Conservation (phyloP, 2,797 vertebrate species). For the Channa striata region DNA sequence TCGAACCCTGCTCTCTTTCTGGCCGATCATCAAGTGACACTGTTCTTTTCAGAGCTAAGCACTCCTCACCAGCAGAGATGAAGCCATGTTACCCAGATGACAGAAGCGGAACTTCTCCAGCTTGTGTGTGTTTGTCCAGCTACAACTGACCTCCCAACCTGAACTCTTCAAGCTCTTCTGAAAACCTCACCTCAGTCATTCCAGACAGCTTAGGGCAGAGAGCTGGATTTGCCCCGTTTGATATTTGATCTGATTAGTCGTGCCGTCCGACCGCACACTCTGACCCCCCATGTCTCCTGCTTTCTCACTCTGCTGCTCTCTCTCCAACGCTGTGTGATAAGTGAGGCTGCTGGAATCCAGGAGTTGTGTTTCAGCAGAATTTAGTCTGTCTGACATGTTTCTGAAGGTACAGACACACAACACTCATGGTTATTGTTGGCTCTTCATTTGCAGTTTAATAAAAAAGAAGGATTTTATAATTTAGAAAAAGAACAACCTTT, state of each 20-base stretch:
- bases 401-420: conserved; percentile 21
- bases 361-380: conserved; percentile 69
- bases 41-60: not conserved
- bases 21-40: too few species aligned
- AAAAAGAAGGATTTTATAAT: too few species aligned
- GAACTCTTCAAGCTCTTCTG: conserved; percentile 46
- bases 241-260: conserved; percentile 78
- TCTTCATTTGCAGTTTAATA: too few species aligned
- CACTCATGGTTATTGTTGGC: not conserved
- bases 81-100: not conserved
- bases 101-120: not conserved
- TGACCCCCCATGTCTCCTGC: conserved; percentile 9
- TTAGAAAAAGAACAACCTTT: too few species aligned
- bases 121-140: conserved; percentile 17
- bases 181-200: conserved; percentile 67
- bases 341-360: conserved; percentile 73
- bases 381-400: conserved; percentile 59
- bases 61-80: not conserved
- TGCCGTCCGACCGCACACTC: conserved; percentile 47
- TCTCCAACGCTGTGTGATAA: conserved; percentile 54
- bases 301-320: not conserved
- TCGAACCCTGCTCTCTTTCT: too few species aligned
- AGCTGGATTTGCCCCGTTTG: conserved; percentile 68
- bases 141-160: conserved; percentile 29
- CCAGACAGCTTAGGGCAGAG: conserved; percentile 61